Evolutionary conservation across 2,797 vertebrate genomes (phyloP), one percentile per base, ranked within the genome.

Genomic region (Aplochiton taeniatus): DNA sequence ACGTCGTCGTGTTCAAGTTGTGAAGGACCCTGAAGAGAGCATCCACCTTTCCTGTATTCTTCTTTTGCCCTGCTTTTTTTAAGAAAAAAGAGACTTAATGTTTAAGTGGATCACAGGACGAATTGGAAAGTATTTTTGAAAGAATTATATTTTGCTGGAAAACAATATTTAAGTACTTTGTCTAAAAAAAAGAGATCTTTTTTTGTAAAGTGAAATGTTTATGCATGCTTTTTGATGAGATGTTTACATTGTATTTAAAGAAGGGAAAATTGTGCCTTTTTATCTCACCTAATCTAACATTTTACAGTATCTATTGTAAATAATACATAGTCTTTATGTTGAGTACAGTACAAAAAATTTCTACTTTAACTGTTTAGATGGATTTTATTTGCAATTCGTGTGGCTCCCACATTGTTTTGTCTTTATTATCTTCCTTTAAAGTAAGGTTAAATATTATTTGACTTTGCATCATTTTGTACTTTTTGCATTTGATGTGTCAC

Each of bases 121-220:
- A 96, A 94, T 89, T 93, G 95, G 94, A 96, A 97, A 97, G 96
- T 98, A 99, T 98, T 99, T 99, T 99, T 98, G 96, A 96, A 94
- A 98, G 95, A 97, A 96, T 95, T 99, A 95, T 99, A 99, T 99
- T 99, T 98, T 99, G 96, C 95, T 96, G 97, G 96, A 96, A 95
- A 89, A 92, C 86, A 94, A 95, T 96, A 98, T 97, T 98, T 98
- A 97, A 97, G 94, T 99, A 98, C 96, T 98, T 98, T 99, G 96
- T 97, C 95, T 97, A 97, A 94, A 93, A 90, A 89, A 90, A 87
- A 87, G 74, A 88, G 87, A 89, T 91, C 78, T 90, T 95, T 96
- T 61, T 98, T 98, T 96, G 96, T 98, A 98, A 95, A 96, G 96
- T 96, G 93, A 96, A 94, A 95, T 91, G 95, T 96, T 94, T 90